phyloP scores from a whole-genome alignment of 2,797 vertebrate species.

The Chiloscyllium punctatum region DNA sequence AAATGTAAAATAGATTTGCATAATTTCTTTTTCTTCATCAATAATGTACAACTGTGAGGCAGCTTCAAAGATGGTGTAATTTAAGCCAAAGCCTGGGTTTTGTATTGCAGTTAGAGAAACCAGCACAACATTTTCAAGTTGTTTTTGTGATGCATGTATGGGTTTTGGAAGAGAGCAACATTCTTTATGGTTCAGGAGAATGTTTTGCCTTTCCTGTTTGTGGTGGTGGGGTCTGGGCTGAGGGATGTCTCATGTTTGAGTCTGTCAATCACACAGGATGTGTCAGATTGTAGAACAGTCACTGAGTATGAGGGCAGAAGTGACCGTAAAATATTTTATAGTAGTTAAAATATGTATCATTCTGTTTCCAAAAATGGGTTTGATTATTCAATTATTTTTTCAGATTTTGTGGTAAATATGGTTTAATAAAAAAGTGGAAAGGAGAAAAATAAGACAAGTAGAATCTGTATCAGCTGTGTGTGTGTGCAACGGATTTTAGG shows the following conservation, averaged over 20 bases:
- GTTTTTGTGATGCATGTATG: background rate
- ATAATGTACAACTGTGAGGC: background rate
- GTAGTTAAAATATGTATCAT: background rate
- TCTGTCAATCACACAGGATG: background rate
- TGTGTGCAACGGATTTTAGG: too few relatives aligned
- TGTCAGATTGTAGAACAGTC: background rate
- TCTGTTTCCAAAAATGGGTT: background rate
- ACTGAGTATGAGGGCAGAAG: background rate
- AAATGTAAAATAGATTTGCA: background rate
- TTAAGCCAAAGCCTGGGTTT: background rate
- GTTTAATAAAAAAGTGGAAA: background rate
- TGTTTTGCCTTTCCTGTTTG: background rate
- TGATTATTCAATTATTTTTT: background rate
- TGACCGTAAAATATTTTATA: background rate
- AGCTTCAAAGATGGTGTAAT: constrained; percentile 7
- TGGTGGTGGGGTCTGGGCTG: background rate
- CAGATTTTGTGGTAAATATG: background rate
- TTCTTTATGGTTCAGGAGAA: background rate
- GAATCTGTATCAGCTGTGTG: background rate
- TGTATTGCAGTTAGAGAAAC: background rate
- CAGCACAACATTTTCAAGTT: background rate
- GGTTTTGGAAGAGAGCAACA: background rate
- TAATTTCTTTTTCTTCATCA: constrained; percentile 1
- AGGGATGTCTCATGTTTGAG: background rate
- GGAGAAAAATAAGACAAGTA: background rate